A percentile compares a stretch with the other conserved stretches of the same genome.
phyloP scores from a whole-genome alignment of 1,140 invertebrate genomes.

The Triops longicaudatus region DNA sequence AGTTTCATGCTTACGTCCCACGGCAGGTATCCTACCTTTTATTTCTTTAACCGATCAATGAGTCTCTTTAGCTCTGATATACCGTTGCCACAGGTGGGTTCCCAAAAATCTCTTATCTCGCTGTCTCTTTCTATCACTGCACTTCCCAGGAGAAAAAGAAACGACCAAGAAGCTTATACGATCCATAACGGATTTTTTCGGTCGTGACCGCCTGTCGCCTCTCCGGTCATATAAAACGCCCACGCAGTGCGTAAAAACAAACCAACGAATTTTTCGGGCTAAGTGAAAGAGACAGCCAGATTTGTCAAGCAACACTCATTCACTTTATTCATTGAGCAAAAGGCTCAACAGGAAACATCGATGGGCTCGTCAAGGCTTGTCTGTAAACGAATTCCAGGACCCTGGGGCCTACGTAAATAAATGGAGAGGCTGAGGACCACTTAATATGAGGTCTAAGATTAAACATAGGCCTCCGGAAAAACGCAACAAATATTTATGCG shows the following conservation, averaged over 20 bases:
- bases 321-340: not conserved
- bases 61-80: not conserved
- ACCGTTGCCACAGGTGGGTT: not conserved
- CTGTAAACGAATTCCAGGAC: not conserved
- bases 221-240: not conserved
- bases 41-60: not conserved
- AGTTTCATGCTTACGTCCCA: not conserved
- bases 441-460: slow-evolving; percentile 3
- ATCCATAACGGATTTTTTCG: not conserved
- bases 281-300: not conserved
- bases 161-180: not conserved
- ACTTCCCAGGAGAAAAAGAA: not conserved
- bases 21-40: not conserved
- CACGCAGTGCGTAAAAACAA: not conserved
- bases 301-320: not conserved
- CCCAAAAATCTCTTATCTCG: not conserved
- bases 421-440: not conserved
- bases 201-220: not conserved
- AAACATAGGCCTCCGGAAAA: not conserved
- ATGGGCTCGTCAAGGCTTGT: not conserved
- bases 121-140: not conserved
- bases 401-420: not conserved
- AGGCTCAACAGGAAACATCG: not conserved
- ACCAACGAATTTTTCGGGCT: not conserved
- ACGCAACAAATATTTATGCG: not conserved